Conservation (phyloP, 2,888 invertebrate genomes). For the Napeogenes sylphis region DNA sequence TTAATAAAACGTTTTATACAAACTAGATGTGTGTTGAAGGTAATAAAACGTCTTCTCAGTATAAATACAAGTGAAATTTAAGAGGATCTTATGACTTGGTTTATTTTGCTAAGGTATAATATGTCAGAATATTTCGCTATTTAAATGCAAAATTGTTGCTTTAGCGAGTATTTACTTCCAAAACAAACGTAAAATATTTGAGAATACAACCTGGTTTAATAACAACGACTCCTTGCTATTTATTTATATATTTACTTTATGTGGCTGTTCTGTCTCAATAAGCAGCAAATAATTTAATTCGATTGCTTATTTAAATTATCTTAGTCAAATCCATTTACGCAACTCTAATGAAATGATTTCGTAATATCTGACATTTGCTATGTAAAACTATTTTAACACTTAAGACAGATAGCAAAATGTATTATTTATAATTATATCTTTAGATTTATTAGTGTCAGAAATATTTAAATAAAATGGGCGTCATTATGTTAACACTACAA, state of each 20-base stretch:
- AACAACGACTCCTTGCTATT: neutral
- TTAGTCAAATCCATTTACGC: neutral
- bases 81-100: constrained; percentile 3
- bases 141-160: constrained; percentile 1
- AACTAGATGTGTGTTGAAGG: neutral
- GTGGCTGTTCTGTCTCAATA: neutral
- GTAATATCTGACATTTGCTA: too few relatives aligned
- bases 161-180: neutral
- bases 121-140: constrained; percentile 5
- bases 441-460: too few relatives aligned
- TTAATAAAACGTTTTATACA: constrained; percentile 1
- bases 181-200: constrained; percentile 2
- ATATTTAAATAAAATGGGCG: too few relatives aligned
- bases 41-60: constrained; percentile 2
- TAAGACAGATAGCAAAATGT: too few relatives aligned
- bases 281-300: neutral
- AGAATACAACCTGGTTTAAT: neutral
- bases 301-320: neutral
- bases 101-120: constrained; percentile 6
- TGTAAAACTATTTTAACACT: too few relatives aligned
- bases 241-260: neutral
- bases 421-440: too few relatives aligned
- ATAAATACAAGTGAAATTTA: constrained; percentile 5
- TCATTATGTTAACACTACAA: too few relatives aligned
- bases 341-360: too few relatives aligned